Evolutionary conservation across 1,140 invertebrate genomes (phyloP).

Genomic region (Homarus americanus): DNA sequence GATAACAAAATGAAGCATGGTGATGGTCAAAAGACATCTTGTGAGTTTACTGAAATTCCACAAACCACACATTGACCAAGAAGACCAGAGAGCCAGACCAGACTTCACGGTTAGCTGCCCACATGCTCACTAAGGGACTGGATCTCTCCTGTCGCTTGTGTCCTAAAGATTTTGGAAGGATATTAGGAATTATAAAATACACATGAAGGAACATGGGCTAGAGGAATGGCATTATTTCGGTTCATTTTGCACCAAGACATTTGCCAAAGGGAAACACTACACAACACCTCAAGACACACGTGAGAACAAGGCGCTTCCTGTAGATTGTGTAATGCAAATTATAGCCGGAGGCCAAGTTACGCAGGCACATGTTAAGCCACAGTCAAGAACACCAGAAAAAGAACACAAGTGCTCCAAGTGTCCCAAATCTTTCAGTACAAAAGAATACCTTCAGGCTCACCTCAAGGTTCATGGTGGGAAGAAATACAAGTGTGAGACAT

Average conservation of each 20-base stretch:
- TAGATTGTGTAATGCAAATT: constrained; percentile 66
- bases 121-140: constrained; percentile 63
- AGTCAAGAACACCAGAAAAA: constrained; percentile 55
- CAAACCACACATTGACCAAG: background rate
- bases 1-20: constrained; percentile 17
- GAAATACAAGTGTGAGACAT: constrained; percentile 67
- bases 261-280: constrained; percentile 67
- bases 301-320: constrained; percentile 62
- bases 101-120: constrained; percentile 62
- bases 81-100: constrained; percentile 58
- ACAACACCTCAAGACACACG: constrained; percentile 69
- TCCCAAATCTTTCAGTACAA: constrained; percentile 62
- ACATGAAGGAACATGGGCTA: constrained; percentile 70
- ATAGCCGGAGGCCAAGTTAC: constrained; percentile 67
- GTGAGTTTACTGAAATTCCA: background rate
- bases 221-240: constrained; percentile 54
- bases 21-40: background rate
- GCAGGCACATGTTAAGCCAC: constrained; percentile 61
- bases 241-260: constrained; percentile 67
- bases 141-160: constrained; percentile 65
- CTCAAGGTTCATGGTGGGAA: constrained; percentile 60
- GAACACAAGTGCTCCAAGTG: constrained; percentile 63
- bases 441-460: constrained; percentile 68
- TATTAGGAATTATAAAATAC: constrained; percentile 61
- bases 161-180: constrained; percentile 67